Conservation (phyloP, 1,140 invertebrate genomes). For the Cryptotermes secundus region DNA sequence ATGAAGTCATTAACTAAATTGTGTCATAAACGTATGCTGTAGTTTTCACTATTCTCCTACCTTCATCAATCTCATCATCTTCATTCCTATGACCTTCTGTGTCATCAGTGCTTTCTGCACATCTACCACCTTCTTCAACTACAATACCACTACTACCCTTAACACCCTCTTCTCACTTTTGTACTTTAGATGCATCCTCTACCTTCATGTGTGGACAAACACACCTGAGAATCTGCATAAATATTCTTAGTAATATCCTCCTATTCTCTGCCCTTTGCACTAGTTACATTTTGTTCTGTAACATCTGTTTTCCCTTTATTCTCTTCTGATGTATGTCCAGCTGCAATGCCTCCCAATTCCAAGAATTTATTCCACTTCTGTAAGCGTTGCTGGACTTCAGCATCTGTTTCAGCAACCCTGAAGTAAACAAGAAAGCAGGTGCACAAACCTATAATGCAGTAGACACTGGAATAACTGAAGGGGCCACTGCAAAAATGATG, state of each 20-base stretch:
- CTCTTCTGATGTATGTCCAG: slow-evolving; percentile 32
- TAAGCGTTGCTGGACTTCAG: slow-evolving; percentile 77
- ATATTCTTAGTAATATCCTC: background rate
- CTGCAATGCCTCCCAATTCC: slow-evolving; percentile 51
- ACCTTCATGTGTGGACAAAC: background rate
- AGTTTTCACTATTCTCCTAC: no score
- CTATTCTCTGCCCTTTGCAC: background rate
- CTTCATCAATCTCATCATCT: no score
- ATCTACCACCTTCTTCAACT: no score
- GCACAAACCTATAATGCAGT: background rate
- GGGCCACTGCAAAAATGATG: background rate
- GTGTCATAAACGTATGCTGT: no score
- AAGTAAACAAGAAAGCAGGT: slow-evolving; percentile 37
- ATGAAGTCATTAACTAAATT: no score
- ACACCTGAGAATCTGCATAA: no score
- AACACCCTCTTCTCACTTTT: no score
- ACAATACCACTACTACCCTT: no score
- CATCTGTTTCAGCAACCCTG: slow-evolving; percentile 86
- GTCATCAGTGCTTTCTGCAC: no score
- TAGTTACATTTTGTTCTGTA: background rate
- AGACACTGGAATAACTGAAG: background rate
- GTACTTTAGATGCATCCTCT: background rate
- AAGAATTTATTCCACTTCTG: slow-evolving; percentile 88
- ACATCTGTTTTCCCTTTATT: slow-evolving; percentile 34
- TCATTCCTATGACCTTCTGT: no score